Evolutionary conservation across 2,888 invertebrate genomes (phyloP).

Genomic region (Xestoiulus laeticollis): DNA sequence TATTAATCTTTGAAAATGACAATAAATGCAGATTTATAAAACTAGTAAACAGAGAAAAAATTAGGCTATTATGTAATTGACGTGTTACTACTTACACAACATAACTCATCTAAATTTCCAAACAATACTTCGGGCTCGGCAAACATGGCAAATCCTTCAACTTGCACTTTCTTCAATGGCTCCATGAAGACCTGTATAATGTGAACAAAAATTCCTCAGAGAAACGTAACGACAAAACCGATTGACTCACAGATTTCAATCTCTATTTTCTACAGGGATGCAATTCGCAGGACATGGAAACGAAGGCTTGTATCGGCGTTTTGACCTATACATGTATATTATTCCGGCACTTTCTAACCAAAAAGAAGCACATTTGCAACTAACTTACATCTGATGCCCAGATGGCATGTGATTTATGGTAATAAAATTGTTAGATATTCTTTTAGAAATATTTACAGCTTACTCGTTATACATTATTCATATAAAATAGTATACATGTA

Average conservation of each 20-base stretch:
- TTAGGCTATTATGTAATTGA: not conserved
- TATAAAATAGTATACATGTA: not conserved
- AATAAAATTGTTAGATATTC: not conserved
- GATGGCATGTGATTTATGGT: constrained; percentile 13
- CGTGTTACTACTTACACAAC: constrained; percentile 66
- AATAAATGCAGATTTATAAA: not conserved
- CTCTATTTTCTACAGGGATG: not conserved
- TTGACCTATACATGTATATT: not conserved
- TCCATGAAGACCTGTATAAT: constrained; percentile 71
- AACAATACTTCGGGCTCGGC: constrained; percentile 72
- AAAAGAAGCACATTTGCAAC: not conserved
- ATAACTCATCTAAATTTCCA: constrained; percentile 72
- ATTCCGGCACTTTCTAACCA: not conserved
- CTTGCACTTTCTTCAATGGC: constrained; percentile 72
- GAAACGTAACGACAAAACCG: not conserved
- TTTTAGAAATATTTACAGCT: not conserved
- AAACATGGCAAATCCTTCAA: constrained; percentile 72
- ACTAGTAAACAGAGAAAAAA: not conserved
- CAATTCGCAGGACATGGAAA: not conserved
- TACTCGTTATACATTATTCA: not conserved
- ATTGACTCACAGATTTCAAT: constrained; percentile 1
- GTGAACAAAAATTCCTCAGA: not conserved
- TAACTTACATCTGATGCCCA: not conserved
- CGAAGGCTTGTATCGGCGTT: no score
- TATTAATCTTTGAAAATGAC: not conserved